Percentiles rank a stretch among this genome's conserved stretches.
Conservation (phyloP, 2,888 invertebrate genomes). For the Lacanobia oleracea region DNA sequence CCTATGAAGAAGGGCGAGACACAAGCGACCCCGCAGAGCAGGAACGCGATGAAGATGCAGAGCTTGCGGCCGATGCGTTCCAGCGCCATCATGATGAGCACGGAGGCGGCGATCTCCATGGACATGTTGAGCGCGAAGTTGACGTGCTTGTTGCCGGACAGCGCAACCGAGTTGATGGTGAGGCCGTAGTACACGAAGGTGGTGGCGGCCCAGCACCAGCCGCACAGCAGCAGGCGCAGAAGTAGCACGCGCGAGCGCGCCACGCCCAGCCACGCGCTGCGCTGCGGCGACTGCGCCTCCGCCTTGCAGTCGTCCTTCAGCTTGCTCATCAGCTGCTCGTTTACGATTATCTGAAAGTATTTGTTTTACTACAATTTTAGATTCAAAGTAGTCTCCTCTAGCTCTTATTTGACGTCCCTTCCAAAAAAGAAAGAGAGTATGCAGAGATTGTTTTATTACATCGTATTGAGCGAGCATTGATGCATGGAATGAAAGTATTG, state of each 20-base stretch:
- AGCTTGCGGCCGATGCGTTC: slow-evolving; percentile 83
- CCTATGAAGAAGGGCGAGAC: slow-evolving; percentile 81
- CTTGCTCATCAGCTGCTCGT: slow-evolving; percentile 76
- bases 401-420: no score
- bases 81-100: slow-evolving; percentile 86
- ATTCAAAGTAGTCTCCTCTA: neutral
- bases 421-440: neutral
- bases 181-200: slow-evolving; percentile 95
- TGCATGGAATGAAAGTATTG: no score
- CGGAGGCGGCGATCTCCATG: slow-evolving; percentile 86
- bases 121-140: slow-evolving; percentile 92
- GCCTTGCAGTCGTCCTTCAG: slow-evolving; percentile 64
- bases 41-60: slow-evolving; percentile 81
- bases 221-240: slow-evolving; percentile 76
- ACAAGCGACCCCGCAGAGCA: slow-evolving; percentile 82
- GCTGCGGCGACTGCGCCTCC: slow-evolving; percentile 44
- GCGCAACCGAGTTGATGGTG: slow-evolving; percentile 93
- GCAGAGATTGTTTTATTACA: no score
- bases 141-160: slow-evolving; percentile 93
- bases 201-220: slow-evolving; percentile 93
- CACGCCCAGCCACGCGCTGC: slow-evolving; percentile 76
- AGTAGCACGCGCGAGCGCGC: slow-evolving; percentile 77
- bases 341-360: slow-evolving; percentile 72
- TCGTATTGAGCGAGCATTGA: no score
- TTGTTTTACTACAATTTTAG: neutral